Conservation (phyloP, 2,113 vertebrate genomes). For the Ceuthmochares aereus region DNA sequence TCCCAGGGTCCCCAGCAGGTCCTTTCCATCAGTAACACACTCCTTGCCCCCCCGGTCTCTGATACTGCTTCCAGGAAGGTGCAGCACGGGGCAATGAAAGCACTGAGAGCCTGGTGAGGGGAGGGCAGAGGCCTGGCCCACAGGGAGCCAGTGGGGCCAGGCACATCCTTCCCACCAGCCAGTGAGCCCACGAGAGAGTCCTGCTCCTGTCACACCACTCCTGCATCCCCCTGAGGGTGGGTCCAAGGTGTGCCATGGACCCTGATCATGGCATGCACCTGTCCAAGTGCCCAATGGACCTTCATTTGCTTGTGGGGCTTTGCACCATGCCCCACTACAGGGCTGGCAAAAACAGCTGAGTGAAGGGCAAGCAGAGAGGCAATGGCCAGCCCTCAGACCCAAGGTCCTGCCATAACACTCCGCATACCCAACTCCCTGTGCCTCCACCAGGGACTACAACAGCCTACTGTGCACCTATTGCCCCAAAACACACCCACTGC, state of each 20-base stretch:
- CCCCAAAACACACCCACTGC: fast-evolving
- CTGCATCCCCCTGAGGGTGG: not conserved
- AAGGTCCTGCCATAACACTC: not conserved
- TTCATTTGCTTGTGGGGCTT: not conserved
- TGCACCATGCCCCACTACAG: fast-evolving
- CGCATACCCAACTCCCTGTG: fast-evolving
- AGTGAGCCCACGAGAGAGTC: fast-evolving
- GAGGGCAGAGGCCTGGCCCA: not conserved
- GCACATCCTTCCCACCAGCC: fast-evolving
- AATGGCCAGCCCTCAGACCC: not conserved
- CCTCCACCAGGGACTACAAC: fast-evolving
- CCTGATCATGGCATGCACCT: not conserved
- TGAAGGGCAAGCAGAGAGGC: fast-evolving
- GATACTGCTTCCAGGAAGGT: not conserved
- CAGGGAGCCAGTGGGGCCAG: not conserved
- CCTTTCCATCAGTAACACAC: not conserved
- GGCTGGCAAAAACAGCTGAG: not conserved
- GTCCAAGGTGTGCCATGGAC: too few relatives aligned
- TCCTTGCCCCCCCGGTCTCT: not conserved
- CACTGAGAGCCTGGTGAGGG: fast-evolving
- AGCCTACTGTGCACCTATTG: not conserved
- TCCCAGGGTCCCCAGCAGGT: not conserved
- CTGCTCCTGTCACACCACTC: not conserved
- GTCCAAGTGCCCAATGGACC: fast-evolving
- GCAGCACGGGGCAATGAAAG: not conserved